A percentile compares a stretch with the other conserved stretches of the same genome.
These are phyloP conservation scores for Ceyx margarethae DNA, from an alignment of 2,113 vertebrate genomes.

Conservation along the genomic window DNA sequence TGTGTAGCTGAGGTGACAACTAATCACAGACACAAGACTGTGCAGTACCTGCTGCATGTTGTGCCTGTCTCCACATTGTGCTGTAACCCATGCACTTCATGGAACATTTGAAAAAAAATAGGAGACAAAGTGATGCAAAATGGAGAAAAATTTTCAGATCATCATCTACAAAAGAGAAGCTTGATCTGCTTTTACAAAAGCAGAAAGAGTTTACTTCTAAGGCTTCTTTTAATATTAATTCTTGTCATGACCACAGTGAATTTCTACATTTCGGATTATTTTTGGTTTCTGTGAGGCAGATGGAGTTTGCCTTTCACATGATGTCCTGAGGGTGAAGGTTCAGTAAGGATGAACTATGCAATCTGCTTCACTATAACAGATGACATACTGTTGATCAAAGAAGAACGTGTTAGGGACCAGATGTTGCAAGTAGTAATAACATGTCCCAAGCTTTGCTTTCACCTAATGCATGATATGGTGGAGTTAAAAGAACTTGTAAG, in stretches of 20 bases:
- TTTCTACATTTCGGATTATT: conserved; percentile 16
- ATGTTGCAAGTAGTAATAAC: conserved; percentile 46
- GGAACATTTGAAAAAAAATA: not conserved
- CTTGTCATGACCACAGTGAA: not conserved
- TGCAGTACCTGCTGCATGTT: not conserved
- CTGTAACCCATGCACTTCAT: not conserved
- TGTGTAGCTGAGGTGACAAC: not conserved
- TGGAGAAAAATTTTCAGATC: not conserved
- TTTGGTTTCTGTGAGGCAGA: conserved; percentile 31
- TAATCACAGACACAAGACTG: not conserved
- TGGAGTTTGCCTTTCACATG: conserved; percentile 37
- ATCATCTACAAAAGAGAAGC: not conserved
- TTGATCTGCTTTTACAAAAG: not conserved
- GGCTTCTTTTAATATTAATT: not conserved
- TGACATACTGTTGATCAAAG: conserved; percentile 40
- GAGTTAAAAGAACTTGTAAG: conserved; percentile 7
- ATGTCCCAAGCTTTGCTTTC: conserved; percentile 27
- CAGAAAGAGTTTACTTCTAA: not conserved
- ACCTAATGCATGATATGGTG: conserved; percentile 10
- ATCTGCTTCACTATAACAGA: conserved; percentile 41
- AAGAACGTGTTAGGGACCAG: conserved; percentile 41
- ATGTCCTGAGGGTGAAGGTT: conserved; percentile 50
- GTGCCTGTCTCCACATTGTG: not conserved
- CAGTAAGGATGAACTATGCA: conserved; percentile 44
- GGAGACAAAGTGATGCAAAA: not conserved